Evolutionary conservation across 2,888 invertebrate genomes (phyloP).

Genomic region (Heliconius charithonia): DNA sequence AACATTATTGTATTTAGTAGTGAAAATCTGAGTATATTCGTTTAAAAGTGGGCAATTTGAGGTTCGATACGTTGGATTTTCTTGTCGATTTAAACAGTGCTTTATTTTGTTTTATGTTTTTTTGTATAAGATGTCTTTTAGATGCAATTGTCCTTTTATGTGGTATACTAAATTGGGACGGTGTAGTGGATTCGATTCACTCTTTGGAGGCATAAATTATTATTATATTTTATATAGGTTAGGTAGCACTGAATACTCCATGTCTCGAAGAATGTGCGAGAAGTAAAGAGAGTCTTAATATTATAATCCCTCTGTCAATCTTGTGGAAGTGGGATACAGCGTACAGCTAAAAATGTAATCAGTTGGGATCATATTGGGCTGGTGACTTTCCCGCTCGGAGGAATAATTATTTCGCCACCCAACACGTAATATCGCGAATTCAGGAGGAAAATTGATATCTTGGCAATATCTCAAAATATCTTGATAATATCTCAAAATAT

Average conservation of each 20-base stretch:
- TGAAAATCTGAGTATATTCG: conserved; percentile 41
- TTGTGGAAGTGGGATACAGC: too few species aligned
- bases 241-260: too few species aligned
- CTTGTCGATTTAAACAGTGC: conserved; percentile 41
- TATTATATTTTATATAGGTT: too few species aligned
- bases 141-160: background rate
- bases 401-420: too few species aligned
- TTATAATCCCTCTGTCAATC: background rate
- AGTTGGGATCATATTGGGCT: too few species aligned
- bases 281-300: background rate
- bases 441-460: too few species aligned
- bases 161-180: background rate
- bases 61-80: conserved; percentile 46
- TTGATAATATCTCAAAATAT: too few species aligned
- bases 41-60: conserved; percentile 49
- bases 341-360: too few species aligned
- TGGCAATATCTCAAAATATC: too few species aligned
- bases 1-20: conserved; percentile 10
- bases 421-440: too few species aligned
- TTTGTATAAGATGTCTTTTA: conserved; percentile 1
- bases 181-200: background rate
- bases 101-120: conserved; percentile 29
- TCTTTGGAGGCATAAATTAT: too few species aligned
- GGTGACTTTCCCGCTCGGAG: too few species aligned
- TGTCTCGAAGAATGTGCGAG: background rate